phyloP scores from a whole-genome alignment of 2,888 invertebrate genomes.

The Cantharis nigra region DNA sequence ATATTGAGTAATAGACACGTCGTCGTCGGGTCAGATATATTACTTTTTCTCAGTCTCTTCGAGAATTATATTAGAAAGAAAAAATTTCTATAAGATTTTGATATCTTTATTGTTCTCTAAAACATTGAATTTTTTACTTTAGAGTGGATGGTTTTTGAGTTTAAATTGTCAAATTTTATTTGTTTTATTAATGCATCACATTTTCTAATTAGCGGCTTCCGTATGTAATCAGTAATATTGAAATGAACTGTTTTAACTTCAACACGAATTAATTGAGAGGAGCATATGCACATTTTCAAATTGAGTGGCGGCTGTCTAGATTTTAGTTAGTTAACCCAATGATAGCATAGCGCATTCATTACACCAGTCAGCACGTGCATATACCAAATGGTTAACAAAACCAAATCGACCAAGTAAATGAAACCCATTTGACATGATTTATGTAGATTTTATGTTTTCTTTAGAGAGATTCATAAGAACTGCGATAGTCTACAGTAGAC shows the following conservation, averaged over 20 bases:
- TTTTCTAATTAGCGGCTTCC: background rate
- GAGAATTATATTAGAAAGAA: background rate
- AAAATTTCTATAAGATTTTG: background rate
- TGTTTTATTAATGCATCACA: background rate
- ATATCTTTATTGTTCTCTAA: background rate
- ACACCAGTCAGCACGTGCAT: conserved; percentile 6
- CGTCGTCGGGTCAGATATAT: background rate
- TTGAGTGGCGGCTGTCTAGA: conserved; percentile 7
- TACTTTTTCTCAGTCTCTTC: background rate
- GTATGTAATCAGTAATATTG: conserved; percentile 3
- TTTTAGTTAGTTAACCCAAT: conserved; percentile 14
- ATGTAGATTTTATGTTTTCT: conserved; percentile 16
- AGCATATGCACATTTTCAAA: conserved; percentile 20
- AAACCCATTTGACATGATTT: conserved; percentile 19
- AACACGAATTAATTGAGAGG: conserved; percentile 13
- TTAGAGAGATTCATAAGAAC: conserved; percentile 16
- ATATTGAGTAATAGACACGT: background rate
- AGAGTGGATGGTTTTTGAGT: background rate
- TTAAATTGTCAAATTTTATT: background rate
- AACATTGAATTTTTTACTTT: background rate
- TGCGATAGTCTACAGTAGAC: background rate
- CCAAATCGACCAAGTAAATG: conserved; percentile 12
- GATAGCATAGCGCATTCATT: conserved; percentile 9
- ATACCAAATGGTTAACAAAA: conserved; percentile 13
- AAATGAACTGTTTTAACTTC: conserved; percentile 7